phyloP scores from a whole-genome alignment of 1,140 invertebrate genomes.

The Hetaerina americana region DNA sequence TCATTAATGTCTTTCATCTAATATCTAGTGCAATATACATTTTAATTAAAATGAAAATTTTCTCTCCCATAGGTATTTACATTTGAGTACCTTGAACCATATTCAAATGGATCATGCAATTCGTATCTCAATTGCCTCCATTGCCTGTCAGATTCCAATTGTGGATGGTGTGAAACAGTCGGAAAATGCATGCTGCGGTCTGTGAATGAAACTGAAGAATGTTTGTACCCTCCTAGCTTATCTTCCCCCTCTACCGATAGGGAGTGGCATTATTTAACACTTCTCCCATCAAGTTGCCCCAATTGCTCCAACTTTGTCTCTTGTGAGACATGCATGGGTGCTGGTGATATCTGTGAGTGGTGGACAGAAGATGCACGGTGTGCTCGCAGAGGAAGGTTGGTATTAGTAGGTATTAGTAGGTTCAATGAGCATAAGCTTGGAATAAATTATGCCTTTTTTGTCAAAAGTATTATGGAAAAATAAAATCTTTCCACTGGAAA shows the following conservation, averaged over 20 bases:
- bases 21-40: no score
- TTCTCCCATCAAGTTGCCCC: slow-evolving; percentile 65
- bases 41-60: no score
- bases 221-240: slow-evolving; percentile 23
- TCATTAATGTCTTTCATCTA: no score
- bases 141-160: slow-evolving; percentile 75
- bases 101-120: slow-evolving; percentile 59
- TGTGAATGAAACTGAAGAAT: slow-evolving; percentile 47
- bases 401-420: no score
- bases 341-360: slow-evolving; percentile 61
- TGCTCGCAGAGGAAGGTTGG: slow-evolving; percentile 53
- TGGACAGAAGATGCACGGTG: slow-evolving; percentile 65
- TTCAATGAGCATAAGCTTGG: no score
- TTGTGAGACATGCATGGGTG: slow-evolving; percentile 58
- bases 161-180: slow-evolving; percentile 76
- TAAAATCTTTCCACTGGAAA: no score
- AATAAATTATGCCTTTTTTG: no score
- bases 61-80: slow-evolving; percentile 49
- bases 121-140: slow-evolving; percentile 71
- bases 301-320: slow-evolving; percentile 81
- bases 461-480: no score
- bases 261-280: slow-evolving; percentile 65
- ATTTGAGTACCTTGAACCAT: slow-evolving; percentile 81
- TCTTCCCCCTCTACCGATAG: slow-evolving; percentile 16
- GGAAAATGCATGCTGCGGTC: slow-evolving; percentile 45